Evolutionary conservation across 2,888 invertebrate species (phyloP).

Genomic region (Elegia similella): DNA sequence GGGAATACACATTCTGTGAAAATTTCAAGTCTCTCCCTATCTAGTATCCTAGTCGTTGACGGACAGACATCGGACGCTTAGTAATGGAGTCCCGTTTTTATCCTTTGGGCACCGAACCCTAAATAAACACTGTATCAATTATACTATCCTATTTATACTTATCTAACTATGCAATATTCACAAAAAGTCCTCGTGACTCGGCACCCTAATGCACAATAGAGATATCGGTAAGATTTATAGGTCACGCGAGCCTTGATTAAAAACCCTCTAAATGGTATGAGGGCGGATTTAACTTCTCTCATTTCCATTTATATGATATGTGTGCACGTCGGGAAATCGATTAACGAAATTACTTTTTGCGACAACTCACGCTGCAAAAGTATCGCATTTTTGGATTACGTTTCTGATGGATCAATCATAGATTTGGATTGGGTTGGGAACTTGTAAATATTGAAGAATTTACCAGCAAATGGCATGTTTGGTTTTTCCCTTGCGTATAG

Average conservation of each 20-base stretch:
- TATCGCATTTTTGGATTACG: background rate
- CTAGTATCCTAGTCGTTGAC: too few relatives aligned
- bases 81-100: too few relatives aligned
- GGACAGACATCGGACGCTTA: too few relatives aligned
- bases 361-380: background rate
- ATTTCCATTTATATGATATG: constrained; percentile 34
- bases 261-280: constrained; percentile 46
- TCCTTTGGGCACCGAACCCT: too few relatives aligned
- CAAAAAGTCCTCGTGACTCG: constrained; percentile 8
- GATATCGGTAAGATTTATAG: constrained; percentile 57
- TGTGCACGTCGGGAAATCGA: background rate
- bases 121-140: too few relatives aligned
- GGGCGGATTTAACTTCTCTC: constrained; percentile 41
- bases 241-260: constrained; percentile 60
- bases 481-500: too few relatives aligned
- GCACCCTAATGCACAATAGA: constrained; percentile 46
- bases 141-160: too few relatives aligned
- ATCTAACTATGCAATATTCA: background rate
- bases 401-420: constrained; percentile 1
- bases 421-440: constrained; percentile 1
- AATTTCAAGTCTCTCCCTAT: too few relatives aligned
- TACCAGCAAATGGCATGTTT: too few relatives aligned
- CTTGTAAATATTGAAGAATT: background rate
- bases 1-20: too few relatives aligned
- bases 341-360: constrained; percentile 13